A percentile compares a stretch with the other conserved stretches of the same genome.
phyloP scores from a whole-genome alignment of 2,797 vertebrate genomes.

The Neomorphus geoffroyi region DNA sequence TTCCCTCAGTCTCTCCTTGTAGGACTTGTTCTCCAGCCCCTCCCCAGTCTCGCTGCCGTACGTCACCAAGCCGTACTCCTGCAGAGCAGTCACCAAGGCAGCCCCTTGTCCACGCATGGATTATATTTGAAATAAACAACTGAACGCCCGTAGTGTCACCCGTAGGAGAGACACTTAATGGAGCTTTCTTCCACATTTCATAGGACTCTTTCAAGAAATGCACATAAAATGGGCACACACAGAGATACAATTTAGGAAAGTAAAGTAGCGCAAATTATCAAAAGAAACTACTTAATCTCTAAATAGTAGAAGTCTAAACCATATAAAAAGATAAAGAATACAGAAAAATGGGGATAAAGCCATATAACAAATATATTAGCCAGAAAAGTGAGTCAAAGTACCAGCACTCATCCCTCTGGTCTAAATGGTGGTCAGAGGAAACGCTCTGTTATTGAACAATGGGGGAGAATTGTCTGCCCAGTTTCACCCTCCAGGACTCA shows the following conservation, averaged over 20 bases:
- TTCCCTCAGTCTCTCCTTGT: too few species aligned
- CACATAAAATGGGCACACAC: not conserved
- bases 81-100: not conserved
- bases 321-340: not conserved
- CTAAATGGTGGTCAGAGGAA: not conserved
- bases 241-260: rapidly evolving
- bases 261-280: not conserved
- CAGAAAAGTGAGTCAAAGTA: not conserved
- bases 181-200: not conserved
- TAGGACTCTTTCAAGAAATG: not conserved
- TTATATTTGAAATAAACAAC: not conserved
- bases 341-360: not conserved
- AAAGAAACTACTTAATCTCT: not conserved
- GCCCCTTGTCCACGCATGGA: not conserved
- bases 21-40: too few species aligned
- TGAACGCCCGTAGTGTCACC: rapidly evolving
- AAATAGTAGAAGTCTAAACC: not conserved
- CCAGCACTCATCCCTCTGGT: not conserved
- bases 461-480: not conserved
- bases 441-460: not conserved
- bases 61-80: not conserved
- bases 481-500: not conserved
- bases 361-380: not conserved
- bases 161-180: not conserved
- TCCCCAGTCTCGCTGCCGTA: too few species aligned